A percentile compares a stretch with the other conserved stretches of the same genome.
Conservation (phyloP, 2,797 vertebrate species). For the Anisognathus igniventris region DNA sequence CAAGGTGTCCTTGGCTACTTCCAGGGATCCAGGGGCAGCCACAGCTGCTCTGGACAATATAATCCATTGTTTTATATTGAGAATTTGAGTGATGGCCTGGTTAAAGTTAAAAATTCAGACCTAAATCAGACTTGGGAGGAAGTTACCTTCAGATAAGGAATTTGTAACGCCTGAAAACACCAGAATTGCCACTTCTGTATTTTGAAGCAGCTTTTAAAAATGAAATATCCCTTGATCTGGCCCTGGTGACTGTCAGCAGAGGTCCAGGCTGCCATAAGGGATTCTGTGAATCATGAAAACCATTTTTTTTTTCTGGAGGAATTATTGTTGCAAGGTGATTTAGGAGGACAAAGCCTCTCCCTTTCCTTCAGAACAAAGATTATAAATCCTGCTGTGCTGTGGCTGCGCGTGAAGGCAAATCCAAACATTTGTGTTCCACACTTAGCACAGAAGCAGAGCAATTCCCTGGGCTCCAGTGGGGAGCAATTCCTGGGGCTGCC, state of each 20-base stretch:
- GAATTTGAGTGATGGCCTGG: neutral
- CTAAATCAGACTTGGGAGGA: neutral
- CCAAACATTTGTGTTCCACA: neutral
- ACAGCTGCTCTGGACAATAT: neutral
- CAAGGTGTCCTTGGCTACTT: accelerated
- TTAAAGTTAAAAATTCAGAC: neutral
- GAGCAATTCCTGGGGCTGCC: neutral
- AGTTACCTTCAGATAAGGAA: neutral
- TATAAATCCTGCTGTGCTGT: neutral
- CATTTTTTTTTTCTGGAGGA: neutral
- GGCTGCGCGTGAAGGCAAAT: neutral
- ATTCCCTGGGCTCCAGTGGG: neutral
- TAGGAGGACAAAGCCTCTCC: neutral
- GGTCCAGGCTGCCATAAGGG: neutral
- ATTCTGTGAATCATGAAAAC: neutral
- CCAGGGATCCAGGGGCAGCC: neutral
- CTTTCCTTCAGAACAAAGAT: neutral
- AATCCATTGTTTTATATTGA: neutral
- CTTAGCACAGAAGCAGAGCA: neutral
- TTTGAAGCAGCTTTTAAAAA: neutral
- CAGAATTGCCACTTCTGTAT: neutral
- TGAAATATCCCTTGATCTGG: neutral
- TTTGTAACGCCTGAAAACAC: neutral
- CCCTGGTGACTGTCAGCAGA: neutral
- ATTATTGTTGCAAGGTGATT: neutral